Evolutionary conservation across 2,113 vertebrate species (phyloP).

Genomic region (Microtus richardsoni): DNA sequence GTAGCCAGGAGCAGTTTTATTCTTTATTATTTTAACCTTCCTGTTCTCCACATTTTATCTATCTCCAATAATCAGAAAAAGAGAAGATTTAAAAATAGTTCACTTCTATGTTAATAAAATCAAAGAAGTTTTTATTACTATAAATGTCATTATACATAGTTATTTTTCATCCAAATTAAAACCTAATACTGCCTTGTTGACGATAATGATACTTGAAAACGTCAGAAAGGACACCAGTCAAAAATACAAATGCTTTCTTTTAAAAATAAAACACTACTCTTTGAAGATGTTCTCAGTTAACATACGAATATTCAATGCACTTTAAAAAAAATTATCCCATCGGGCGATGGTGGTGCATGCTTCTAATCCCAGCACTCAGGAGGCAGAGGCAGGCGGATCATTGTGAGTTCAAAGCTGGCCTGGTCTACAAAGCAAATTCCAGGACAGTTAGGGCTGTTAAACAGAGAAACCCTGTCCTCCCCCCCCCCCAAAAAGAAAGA

Average conservation of each 20-base stretch:
- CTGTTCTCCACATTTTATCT: not conserved
- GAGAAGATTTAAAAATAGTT: not conserved
- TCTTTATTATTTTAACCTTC: conserved; percentile 32
- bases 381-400: too few relatives aligned
- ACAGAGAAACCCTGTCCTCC: too few relatives aligned
- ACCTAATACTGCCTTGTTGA: not conserved
- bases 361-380: too few relatives aligned
- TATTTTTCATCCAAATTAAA: conserved; percentile 52
- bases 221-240: not conserved
- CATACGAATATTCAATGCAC: not conserved
- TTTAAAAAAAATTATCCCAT: not conserved
- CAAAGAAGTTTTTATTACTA: not conserved
- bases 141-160: not conserved
- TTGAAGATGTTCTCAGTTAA: conserved; percentile 1
- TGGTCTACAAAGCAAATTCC: too few relatives aligned
- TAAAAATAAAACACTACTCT: not conserved
- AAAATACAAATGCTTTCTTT: not conserved
- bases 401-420: too few relatives aligned
- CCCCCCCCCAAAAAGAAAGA: too few relatives aligned
- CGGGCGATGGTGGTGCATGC: too few relatives aligned
- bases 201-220: not conserved
- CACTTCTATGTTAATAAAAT: conserved; percentile 18
- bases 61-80: not conserved
- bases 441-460: too few relatives aligned
- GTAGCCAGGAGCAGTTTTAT: not conserved